A percentile compares a stretch with the other conserved stretches of the same genome.
Conservation (phyloP, 2,797 vertebrate species). For the Hybognathus amarus region DNA sequence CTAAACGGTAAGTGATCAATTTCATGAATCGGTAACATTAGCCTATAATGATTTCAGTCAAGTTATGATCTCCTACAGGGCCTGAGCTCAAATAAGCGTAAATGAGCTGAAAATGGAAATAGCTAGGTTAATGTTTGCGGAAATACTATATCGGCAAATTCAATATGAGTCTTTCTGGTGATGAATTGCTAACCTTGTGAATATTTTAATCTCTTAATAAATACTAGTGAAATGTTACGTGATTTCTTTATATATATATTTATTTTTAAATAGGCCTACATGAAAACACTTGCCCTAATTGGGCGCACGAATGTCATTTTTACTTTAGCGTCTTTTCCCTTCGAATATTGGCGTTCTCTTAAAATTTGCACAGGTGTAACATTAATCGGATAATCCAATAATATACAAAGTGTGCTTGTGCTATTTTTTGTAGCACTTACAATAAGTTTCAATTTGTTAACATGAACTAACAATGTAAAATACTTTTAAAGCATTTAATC, state of each 20-base stretch:
- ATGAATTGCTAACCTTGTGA: background rate
- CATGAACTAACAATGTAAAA: background rate
- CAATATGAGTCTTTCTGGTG: background rate
- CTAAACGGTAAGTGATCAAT: constrained; percentile 24
- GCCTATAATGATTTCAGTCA: background rate
- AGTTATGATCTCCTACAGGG: background rate
- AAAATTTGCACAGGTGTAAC: background rate
- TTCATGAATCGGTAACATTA: background rate
- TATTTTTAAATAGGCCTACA: no score
- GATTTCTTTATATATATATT: background rate
- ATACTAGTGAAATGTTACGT: background rate
- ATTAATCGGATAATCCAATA: background rate
- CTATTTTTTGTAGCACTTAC: background rate
- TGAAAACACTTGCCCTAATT: no score
- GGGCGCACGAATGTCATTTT: background rate
- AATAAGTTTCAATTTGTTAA: background rate
- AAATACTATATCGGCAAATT: background rate
- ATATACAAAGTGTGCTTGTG: background rate
- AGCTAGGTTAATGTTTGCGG: no score
- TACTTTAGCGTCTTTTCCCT: background rate
- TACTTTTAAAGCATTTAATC: background rate
- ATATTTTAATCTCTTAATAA: background rate
- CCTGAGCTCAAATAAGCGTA: background rate
- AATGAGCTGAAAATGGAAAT: background rate
- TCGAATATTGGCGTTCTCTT: background rate